Evolutionary conservation across 2,797 vertebrate genomes (phyloP).

Genomic region (Leptoclinus maculatus): DNA sequence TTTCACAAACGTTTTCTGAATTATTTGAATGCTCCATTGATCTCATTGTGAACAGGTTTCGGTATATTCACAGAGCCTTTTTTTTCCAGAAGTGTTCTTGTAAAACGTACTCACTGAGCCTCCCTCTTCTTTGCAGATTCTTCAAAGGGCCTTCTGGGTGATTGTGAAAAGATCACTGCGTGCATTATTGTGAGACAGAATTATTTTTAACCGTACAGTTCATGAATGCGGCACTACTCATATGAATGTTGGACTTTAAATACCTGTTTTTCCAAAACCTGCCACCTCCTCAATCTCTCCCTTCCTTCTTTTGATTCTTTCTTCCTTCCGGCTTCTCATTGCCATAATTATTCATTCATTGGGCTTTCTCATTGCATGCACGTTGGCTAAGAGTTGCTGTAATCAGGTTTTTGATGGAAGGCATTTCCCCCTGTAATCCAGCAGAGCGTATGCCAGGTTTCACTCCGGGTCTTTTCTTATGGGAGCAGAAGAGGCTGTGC

Average conservation of each 20-base stretch:
- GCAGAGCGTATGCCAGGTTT: constrained; percentile 65
- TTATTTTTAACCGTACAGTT: constrained; percentile 9
- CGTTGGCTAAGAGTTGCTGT: constrained; percentile 67
- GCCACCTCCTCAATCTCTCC: constrained; percentile 14
- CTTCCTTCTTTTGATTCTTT: constrained; percentile 9
- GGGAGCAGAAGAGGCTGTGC: constrained; percentile 52
- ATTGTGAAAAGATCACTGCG: constrained; percentile 25
- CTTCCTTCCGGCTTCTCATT: constrained; percentile 35
- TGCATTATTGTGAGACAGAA: constrained; percentile 29
- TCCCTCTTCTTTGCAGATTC: constrained; percentile 11
- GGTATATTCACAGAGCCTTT: constrained; percentile 18
- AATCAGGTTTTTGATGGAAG: constrained; percentile 71
- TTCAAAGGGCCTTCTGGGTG: constrained; percentile 32
- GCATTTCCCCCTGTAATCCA: constrained; percentile 72
- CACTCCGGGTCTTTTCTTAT: constrained; percentile 66
- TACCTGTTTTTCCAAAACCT: constrained; percentile 39
- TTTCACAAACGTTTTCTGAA: constrained; percentile 51
- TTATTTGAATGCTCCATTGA: constrained; percentile 58
- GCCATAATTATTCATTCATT: constrained; percentile 71
- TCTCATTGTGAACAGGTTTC: constrained; percentile 46
- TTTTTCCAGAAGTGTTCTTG: constrained; percentile 16
- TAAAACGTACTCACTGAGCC: constrained; percentile 25
- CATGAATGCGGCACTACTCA: constrained; percentile 24
- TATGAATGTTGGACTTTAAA: constrained; percentile 44
- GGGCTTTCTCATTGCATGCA: constrained; percentile 55